Base-by-base conservation (phyloP, 2,888 invertebrate genomes). In the Eretmocerus hayati region DNA sequence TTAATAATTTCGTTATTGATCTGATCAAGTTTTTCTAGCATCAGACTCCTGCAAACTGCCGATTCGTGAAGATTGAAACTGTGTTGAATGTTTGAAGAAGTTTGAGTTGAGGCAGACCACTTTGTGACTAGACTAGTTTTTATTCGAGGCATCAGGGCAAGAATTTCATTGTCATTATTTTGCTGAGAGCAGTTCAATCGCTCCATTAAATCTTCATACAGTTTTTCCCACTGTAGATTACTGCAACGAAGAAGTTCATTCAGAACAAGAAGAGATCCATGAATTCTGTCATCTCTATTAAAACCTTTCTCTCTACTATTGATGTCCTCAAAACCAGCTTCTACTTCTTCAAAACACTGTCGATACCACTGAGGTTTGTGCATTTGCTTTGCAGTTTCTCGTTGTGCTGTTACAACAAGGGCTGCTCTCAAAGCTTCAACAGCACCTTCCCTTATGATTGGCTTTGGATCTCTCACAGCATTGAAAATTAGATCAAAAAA, bases 381-480 rank as follows among this genome's bases (percentile, higher is more conserved):
- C 86, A 85, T 66, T 93, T 92, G 67, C 91, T 93, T 0, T 90
- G 87, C 51, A 23, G 48, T 87, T 75, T 99, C 99, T 52, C 99
- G 79, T 66, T 96, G 96, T 2, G 95, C 87, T 0, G 93, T 95
- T 1, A 97, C 93, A 1, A 93, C 87, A 5, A 99, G 74, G 0
- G 95, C 96, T 19, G 95, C 93, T 60, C 94, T 78, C n/a, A 99
- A 73, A 0, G 97, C 95, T 62, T 92, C 90, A 0, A 90, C 92
- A 1, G 95, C 94, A 5, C 89, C 90, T 70, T 95, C 92, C 41
- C 97, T 79, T 53, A 97, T 90, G 30, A 85, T 83, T 5, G 89
- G 84, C 73, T 94, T 95, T 0, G 90, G 85, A 73, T 96, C 95
- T 59, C 90, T 83, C 38, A 95, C 81, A 0, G 93, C 92, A 65